These are phyloP conservation scores for Drosophila kanapiae DNA, from an alignment of 1,140 invertebrate genomes.

Conservation along the genomic window DNA sequence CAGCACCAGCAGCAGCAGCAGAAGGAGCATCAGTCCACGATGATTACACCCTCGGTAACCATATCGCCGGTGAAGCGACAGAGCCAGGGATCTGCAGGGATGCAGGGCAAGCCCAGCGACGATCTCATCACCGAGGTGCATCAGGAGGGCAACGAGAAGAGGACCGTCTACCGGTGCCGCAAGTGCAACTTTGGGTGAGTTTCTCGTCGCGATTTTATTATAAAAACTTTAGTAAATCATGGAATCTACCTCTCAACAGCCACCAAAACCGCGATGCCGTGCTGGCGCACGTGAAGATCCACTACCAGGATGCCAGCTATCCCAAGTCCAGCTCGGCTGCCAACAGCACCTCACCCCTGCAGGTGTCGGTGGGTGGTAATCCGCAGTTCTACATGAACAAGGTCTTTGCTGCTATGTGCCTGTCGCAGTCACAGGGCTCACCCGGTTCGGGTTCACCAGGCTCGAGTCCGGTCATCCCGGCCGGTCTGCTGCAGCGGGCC, in stretches of 20 bases:
- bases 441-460: conserved; percentile 9
- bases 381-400: conserved; percentile 81
- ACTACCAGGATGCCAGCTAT: conserved; percentile 86
- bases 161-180: conserved; percentile 92
- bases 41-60: conserved; percentile 84
- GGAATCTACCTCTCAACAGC: conserved; percentile 75
- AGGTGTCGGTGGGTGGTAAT: conserved; percentile 74
- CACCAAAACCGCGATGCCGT: conserved; percentile 89
- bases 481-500: conserved; percentile 73
- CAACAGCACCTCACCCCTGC: conserved; percentile 68
- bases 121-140: conserved; percentile 82
- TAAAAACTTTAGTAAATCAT: background rate
- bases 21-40: conserved; percentile 65
- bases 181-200: conserved; percentile 92
- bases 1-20: conserved; percentile 59
- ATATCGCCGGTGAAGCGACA: conserved; percentile 85
- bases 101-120: conserved; percentile 71
- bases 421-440: conserved; percentile 65
- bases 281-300: conserved; percentile 89
- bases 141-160: conserved; percentile 85
- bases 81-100: conserved; percentile 8
- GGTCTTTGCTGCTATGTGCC: conserved; percentile 83
- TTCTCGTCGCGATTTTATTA: accelerated
- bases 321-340: conserved; percentile 58
- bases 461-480: conserved; percentile 70